Percentiles rank a stretch among this genome's conserved stretches.
These are phyloP conservation scores for Pseudorhiza aurosa DNA, from an alignment of 30 jellyfish, hydroid and myxozoan genomes.

Conservation along the genomic window DNA sequence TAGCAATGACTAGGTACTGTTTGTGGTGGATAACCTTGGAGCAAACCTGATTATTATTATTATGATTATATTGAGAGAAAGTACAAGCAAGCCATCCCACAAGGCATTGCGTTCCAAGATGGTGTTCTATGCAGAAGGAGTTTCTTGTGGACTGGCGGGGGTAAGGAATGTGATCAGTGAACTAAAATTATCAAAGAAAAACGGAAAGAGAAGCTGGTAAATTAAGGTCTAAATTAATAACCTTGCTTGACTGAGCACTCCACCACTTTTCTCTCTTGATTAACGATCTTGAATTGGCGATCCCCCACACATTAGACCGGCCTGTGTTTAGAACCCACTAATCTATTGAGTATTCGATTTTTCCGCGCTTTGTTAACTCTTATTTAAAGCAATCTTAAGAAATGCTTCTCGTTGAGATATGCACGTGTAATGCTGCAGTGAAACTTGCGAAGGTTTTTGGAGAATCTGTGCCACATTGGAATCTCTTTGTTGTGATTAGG, in stretches of 20 bases:
- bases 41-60: too few species aligned
- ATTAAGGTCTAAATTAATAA: not conserved
- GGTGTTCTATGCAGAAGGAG: conserved; percentile 61
- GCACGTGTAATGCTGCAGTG: not conserved
- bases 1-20: too few species aligned
- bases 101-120: conserved; percentile 13
- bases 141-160: conserved; percentile 19
- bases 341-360: conserved; percentile 22
- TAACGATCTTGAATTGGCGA: not conserved
- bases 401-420: not conserved
- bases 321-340: conserved; percentile 24
- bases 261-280: not conserved
- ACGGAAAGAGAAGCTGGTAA: not conserved
- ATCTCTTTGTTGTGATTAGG: not conserved
- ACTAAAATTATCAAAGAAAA: not conserved
- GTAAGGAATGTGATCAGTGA: not conserved
- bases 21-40: too few species aligned
- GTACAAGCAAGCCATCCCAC: conserved; percentile 43
- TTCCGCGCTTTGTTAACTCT: not conserved
- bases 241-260: conserved; percentile 1
- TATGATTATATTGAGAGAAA: not conserved
- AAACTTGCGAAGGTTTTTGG: not conserved
- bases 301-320: not conserved
- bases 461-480: not conserved
- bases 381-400: not conserved